A percentile compares a stretch with the other conserved stretches of the same genome.
Evolutionary conservation across 1,140 invertebrate genomes (phyloP).

Genomic region (Achatina immaculata): DNA sequence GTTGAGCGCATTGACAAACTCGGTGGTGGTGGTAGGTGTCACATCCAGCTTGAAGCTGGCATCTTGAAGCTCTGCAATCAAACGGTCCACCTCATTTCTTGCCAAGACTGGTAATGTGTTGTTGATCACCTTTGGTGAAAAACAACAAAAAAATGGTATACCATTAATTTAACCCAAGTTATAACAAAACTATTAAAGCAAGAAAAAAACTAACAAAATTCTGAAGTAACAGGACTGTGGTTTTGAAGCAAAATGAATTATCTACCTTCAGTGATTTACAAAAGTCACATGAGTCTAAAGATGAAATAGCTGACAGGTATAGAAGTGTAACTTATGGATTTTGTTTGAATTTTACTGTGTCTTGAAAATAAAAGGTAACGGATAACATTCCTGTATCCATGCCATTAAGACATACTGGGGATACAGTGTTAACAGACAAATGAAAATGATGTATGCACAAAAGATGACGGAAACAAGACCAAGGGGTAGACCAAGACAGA

Average conservation of each 20-base stretch:
- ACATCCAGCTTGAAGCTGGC: constrained; percentile 76
- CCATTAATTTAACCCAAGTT: too few relatives aligned
- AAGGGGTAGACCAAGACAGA: too few relatives aligned
- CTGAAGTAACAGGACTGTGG: too few relatives aligned
- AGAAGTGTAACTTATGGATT: background rate
- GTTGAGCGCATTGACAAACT: constrained; percentile 79
- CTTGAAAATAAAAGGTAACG: too few relatives aligned
- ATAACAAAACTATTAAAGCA: background rate
- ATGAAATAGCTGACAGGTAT: background rate
- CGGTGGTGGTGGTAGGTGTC: constrained; percentile 76
- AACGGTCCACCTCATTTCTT: constrained; percentile 74
- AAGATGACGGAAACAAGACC: too few relatives aligned
- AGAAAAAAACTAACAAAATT: background rate
- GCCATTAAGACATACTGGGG: too few relatives aligned
- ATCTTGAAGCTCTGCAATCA: constrained; percentile 76
- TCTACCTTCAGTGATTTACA: too few relatives aligned
- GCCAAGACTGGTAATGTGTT: constrained; percentile 74
- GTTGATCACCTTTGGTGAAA: constrained; percentile 69
- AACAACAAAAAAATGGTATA: constrained; percentile 32
- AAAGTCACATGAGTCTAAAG: too few relatives aligned
- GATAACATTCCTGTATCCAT: too few relatives aligned
- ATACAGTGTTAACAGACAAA: too few relatives aligned
- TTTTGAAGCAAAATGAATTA: too few relatives aligned
- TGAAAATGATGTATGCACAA: too few relatives aligned
- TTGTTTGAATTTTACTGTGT: background rate